A percentile compares a stretch with the other conserved stretches of the same genome.
phyloP scores from a whole-genome alignment of 2,113 vertebrate genomes.

The Hemiscyllium ocellatum region DNA sequence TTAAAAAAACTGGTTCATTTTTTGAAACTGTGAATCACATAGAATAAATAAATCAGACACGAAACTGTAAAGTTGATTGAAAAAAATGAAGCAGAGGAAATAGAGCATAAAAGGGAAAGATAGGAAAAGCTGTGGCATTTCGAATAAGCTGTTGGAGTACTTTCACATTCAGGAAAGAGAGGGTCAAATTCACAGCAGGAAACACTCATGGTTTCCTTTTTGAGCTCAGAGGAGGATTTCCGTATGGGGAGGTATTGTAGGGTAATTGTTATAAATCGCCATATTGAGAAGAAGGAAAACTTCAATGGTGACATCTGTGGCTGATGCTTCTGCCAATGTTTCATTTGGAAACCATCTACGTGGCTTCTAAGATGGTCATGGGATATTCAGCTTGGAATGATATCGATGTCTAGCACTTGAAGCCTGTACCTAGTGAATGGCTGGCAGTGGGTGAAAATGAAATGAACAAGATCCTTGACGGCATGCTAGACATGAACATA shows the following conservation, averaged over 20 bases:
- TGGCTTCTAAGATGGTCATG: background rate
- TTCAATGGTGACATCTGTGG: background rate
- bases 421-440: background rate
- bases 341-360: background rate
- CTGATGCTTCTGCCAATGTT: background rate
- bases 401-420: background rate
- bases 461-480: background rate
- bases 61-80: background rate
- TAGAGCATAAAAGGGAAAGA: background rate
- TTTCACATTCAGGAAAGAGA: background rate
- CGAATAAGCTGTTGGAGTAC: background rate
- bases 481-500: background rate
- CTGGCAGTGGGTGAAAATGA: background rate
- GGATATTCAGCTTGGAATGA: background rate
- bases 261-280: background rate
- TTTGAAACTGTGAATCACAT: background rate
- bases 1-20: background rate
- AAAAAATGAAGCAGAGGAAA: background rate
- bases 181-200: background rate
- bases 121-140: background rate
- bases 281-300: background rate
- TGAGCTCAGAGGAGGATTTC: background rate
- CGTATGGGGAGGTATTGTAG: background rate
- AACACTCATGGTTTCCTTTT: background rate
- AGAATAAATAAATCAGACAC: background rate